Evolutionary conservation across 2,797 vertebrate species (phyloP), one percentile per base, ranked within the genome.

Genomic region (Picus viridis): DNA sequence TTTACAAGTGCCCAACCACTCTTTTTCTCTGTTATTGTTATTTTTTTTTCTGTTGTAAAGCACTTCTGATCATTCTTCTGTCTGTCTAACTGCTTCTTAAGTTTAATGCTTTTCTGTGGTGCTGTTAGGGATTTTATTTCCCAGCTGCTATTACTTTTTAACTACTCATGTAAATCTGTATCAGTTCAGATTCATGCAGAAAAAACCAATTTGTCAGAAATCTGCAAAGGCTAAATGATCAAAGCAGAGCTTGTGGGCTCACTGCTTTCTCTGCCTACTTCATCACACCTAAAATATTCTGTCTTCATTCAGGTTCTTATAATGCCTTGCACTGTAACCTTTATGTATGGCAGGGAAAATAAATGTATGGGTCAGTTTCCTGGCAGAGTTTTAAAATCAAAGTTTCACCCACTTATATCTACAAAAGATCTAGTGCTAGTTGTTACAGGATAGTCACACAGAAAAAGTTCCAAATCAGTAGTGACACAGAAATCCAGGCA

Each of bases 171-270:
- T 91, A 94, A 95, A 93, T 95, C 94, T 88, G 63, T 86, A 94
- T 92, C 90, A 68, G 87, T 86, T 92, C 83, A 76, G 65, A 95
- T 89, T 90, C 73, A n/a, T 63, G 91, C 91, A 90, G 94, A 56
- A 93, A 94, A 94, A 95, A 95, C 85, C 93, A 91, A 90, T 93
- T 95, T 92, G 92, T 93, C 87, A 85, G 80, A 94, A 94, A 72
- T 93, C 71, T 91, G 93, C 69, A 53, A 69, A 81, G 65, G 88
- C 78, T 64, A 77, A 88, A 84, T 86, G 84, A 91, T 93, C 93
- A 96, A 96, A 96, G 94, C 83, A 82, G 81, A 95, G 78, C 91
- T 92, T 58, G 76, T 3, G 1, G 92, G 85, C 93, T 95, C 53
- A 2, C 87, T 78, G 2, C 41, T 86, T 87, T 56, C 84, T 75